Percentiles rank a stretch among this genome's conserved stretches.
phyloP scores from a whole-genome alignment of 2,797 vertebrate genomes.

The Sandelia bainsii region DNA sequence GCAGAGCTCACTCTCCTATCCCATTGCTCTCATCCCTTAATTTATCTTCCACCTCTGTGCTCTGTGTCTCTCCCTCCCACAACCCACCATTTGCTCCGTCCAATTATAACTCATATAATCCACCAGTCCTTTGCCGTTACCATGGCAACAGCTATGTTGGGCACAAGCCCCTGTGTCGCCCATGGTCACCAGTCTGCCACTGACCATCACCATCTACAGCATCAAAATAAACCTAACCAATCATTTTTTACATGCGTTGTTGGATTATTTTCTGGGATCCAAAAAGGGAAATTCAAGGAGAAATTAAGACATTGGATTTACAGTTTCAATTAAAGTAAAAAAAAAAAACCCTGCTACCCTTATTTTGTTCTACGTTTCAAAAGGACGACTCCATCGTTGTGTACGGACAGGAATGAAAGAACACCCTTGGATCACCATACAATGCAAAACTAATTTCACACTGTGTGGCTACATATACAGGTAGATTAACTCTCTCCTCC shows the following conservation, averaged over 20 bases:
- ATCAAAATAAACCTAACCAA: slow-evolving; percentile 41
- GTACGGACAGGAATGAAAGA: background rate
- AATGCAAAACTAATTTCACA: slow-evolving; percentile 6
- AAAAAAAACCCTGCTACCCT: background rate
- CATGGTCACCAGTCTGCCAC: slow-evolving; percentile 61
- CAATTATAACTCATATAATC: slow-evolving; percentile 81
- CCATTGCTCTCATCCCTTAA: slow-evolving; percentile 66
- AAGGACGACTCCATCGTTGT: background rate
- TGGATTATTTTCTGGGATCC: background rate
- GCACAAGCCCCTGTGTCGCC: slow-evolving; percentile 71
- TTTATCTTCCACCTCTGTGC: slow-evolving; percentile 75
- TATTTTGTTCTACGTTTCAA: background rate
- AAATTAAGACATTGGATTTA: background rate
- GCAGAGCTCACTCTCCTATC: slow-evolving; percentile 54
- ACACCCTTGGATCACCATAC: background rate
- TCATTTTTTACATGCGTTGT: slow-evolving; percentile 10
- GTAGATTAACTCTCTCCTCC: slow-evolving; percentile 19
- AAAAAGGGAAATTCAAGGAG: slow-evolving; percentile 1
- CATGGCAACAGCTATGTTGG: slow-evolving; percentile 83
- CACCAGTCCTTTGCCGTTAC: slow-evolving; percentile 78
- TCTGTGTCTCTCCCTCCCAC: slow-evolving; percentile 74
- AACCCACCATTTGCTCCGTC: slow-evolving; percentile 75
- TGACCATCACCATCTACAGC: slow-evolving; percentile 43
- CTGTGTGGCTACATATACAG: slow-evolving; percentile 5
- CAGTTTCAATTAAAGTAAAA: slow-evolving; percentile 18